Evolutionary conservation across 2,888 invertebrate genomes (phyloP).

Genomic region (Andrena flavipes): DNA sequence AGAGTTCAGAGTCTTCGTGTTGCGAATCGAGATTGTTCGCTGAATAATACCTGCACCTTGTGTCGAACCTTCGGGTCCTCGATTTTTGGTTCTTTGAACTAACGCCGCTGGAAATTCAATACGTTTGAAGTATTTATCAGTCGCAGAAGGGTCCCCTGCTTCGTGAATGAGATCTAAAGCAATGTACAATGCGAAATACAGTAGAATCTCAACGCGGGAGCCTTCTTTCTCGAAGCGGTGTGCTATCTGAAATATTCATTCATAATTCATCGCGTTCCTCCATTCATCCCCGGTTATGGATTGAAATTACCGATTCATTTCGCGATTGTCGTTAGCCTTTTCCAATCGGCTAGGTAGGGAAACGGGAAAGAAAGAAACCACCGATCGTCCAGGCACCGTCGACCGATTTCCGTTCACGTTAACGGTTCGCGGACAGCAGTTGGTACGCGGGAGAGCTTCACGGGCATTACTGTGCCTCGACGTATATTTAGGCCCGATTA

Average conservation of each 20-base stretch:
- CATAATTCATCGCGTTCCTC: background rate
- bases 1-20: background rate
- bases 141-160: no score
- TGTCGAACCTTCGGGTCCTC: background rate
- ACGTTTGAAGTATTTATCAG: no score
- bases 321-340: conserved; percentile 31
- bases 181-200: no score
- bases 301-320: conserved; percentile 51
- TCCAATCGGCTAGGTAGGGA: conserved; percentile 25
- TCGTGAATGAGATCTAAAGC: no score
- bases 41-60: no score
- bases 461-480: conserved; percentile 70
- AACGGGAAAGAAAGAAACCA: conserved; percentile 27
- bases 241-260: background rate
- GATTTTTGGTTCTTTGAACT: background rate
- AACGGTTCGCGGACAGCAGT: conserved; percentile 73
- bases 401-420: conserved; percentile 72
- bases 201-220: no score
- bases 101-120: background rate
- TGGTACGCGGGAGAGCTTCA: conserved; percentile 69
- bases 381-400: conserved; percentile 51
- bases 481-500: conserved; percentile 83
- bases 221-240: no score
- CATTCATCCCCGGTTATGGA: background rate
- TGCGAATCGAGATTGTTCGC: background rate